phyloP scores from a whole-genome alignment of 2,888 invertebrate species.

The Minunthozetes semirufus region DNA sequence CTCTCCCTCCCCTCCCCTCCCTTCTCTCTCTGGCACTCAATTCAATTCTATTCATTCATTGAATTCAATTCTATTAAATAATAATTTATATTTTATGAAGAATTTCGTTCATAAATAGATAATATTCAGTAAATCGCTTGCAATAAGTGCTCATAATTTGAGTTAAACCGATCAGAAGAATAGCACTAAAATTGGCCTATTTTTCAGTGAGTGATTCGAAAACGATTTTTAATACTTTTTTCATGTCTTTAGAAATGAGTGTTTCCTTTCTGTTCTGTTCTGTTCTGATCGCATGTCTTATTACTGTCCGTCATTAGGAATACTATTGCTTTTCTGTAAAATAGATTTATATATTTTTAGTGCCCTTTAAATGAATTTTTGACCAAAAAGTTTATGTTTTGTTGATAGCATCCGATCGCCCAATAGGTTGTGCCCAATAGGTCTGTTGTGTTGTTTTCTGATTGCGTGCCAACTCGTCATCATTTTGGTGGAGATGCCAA shows the following conservation, averaged over 20 bases:
- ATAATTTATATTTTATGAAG: background rate
- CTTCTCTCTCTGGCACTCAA: background rate
- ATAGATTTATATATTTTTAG: background rate
- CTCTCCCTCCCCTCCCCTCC: background rate
- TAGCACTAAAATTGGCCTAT: slow-evolving; percentile 9
- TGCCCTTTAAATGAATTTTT: too few relatives aligned
- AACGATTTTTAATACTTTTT: slow-evolving; percentile 21
- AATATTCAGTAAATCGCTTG: slow-evolving; percentile 14
- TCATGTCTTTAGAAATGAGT: slow-evolving; percentile 1
- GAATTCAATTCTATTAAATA: background rate
- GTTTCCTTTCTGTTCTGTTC: background rate
- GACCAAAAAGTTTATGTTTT: background rate
- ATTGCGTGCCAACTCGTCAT: slow-evolving; percentile 21
- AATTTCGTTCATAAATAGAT: slow-evolving; percentile 14
- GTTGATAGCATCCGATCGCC: slow-evolving; percentile 11
- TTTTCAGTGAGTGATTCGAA: background rate
- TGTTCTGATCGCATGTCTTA: slow-evolving; percentile 13
- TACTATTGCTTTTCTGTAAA: background rate
- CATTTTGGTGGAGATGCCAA: background rate
- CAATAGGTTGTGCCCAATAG: background rate
- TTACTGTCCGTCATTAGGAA: slow-evolving; percentile 14
- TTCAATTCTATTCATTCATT: background rate
- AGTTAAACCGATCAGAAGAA: slow-evolving; percentile 11
- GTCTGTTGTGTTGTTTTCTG: background rate
- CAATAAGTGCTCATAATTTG: slow-evolving; percentile 16